Base-by-base conservation (phyloP, 2,113 vertebrate species). In the Mystacornis crossleyi region DNA sequence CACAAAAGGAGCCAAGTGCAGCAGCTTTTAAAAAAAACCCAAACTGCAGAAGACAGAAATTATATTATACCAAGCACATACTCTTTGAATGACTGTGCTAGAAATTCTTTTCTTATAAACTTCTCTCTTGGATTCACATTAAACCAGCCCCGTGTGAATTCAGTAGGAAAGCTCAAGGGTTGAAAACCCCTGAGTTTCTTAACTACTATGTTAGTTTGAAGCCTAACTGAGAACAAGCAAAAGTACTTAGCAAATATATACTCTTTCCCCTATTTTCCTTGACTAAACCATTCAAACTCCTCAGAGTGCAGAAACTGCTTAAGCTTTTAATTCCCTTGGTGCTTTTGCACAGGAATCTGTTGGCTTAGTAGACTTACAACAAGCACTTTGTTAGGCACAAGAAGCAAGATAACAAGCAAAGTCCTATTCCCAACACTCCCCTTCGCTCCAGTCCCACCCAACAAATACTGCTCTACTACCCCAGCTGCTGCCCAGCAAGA, bases 301-400 rank as follows among this genome's bases (percentile, higher is more conserved):
- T 82, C 62, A 61, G 47, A 86, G 79, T 19, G 21, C 85, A 93
- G 66, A 58, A 91, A 85, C 70, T 0, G 0, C 64, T 92, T 95
- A 95, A 95, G 91, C 93, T 95, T 81, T 95, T 95, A 95, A 97
- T 95, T 93, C 94, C 89, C 31, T 70, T 47, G 7, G 61, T 71
- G 82, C 55, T 89, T 81, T 93, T 78, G 72, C 82, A 81, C 50
- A 89, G 60, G 82, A 90, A 94, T 83, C 94, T 66, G 33, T 70
- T 93, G 80, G 95, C 83, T 95, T 95, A 95, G 93, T 2, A 81
- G 60, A 58, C 69, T 74, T 66, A 95, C 91, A 97, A 92, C 72
- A 14, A 66, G 55, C 89, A 90, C 93, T 97, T 93, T 95, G 93
- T 97, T 92, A 90, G 78, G 71, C 79, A 65, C 1, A 1, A 79